phyloP scores from a whole-genome alignment of 2,113 vertebrate species.

The Aspiorhynchus laticeps region DNA sequence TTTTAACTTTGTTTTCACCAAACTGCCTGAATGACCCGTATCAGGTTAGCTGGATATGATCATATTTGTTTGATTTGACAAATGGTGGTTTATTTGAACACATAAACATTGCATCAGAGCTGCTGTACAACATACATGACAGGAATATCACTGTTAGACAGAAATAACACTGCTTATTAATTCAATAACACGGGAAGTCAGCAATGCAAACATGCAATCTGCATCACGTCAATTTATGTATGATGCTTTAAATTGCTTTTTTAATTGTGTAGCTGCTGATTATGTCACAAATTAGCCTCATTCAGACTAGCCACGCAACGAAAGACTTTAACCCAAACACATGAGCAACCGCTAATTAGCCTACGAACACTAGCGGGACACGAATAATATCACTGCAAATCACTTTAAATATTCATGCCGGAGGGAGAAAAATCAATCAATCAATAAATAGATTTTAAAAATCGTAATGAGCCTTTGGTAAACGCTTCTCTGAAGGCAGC shows the following conservation, averaged over 20 bases:
- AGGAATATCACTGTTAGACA: neutral
- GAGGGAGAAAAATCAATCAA: slow-evolving; percentile 45
- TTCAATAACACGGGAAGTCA: slow-evolving; percentile 10
- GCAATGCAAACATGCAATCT: neutral
- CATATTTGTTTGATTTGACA: neutral
- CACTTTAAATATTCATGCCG: slow-evolving; percentile 28
- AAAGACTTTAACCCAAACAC: slow-evolving; percentile 21
- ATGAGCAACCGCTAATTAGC: slow-evolving; percentile 18
- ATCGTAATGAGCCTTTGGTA: slow-evolving; percentile 23
- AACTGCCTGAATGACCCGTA: too few relatives aligned
- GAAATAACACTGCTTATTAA: slow-evolving; percentile 5
- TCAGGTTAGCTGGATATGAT: neutral
- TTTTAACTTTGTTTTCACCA: too few relatives aligned
- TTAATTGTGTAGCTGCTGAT: slow-evolving; percentile 6
- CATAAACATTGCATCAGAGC: neutral
- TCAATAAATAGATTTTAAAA: slow-evolving; percentile 10
- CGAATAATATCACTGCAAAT: slow-evolving; percentile 9
- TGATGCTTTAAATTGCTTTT: slow-evolving; percentile 30
- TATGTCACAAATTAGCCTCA: slow-evolving; percentile 14
- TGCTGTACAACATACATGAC: neutral
- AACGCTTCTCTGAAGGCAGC: slow-evolving; percentile 43
- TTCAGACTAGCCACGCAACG: slow-evolving; percentile 9
- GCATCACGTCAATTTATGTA: slow-evolving; percentile 7
- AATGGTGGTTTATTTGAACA: neutral
- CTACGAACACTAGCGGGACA: neutral